Conservation (phyloP, 2,888 invertebrate genomes). For the Dorcus hopei region DNA sequence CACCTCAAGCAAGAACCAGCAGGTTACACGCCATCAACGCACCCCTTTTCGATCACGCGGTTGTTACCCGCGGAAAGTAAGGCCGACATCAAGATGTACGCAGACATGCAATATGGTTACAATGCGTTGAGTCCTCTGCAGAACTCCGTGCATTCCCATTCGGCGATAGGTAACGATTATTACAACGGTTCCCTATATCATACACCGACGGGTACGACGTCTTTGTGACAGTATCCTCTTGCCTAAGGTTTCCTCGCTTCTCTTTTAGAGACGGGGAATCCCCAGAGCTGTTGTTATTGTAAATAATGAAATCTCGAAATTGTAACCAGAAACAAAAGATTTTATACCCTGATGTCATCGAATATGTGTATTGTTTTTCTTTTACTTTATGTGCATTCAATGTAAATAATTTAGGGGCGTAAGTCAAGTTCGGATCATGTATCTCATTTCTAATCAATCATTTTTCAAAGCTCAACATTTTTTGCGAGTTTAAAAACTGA, state of each 20-base stretch:
- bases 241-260: constrained; percentile 59
- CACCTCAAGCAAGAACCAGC: constrained; percentile 63
- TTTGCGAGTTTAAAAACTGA: too few relatives aligned
- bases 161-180: constrained; percentile 64
- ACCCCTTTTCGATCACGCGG: constrained; percentile 93
- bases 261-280: too few relatives aligned
- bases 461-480: too few relatives aligned
- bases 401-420: too few relatives aligned
- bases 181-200: constrained; percentile 84
- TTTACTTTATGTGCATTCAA: too few relatives aligned
- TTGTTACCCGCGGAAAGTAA: constrained; percentile 85
- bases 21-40: constrained; percentile 75
- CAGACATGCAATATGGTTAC: constrained; percentile 68
- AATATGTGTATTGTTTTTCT: too few relatives aligned
- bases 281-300: too few relatives aligned
- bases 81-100: constrained; percentile 87
- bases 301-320: too few relatives aligned
- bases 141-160: constrained; percentile 57
- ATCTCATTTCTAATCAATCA: too few relatives aligned
- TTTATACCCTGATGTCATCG: too few relatives aligned
- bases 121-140: constrained; percentile 61
- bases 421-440: too few relatives aligned
- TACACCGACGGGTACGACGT: constrained; percentile 66
- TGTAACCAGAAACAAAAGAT: too few relatives aligned
- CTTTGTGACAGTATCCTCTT: constrained; percentile 90